Percentiles rank a stretch among this genome's conserved stretches.
Evolutionary conservation across 30 jellyfish, hydroid and myxozoan species (phyloP).

Genomic region (Haliclystus octoradiatus): DNA sequence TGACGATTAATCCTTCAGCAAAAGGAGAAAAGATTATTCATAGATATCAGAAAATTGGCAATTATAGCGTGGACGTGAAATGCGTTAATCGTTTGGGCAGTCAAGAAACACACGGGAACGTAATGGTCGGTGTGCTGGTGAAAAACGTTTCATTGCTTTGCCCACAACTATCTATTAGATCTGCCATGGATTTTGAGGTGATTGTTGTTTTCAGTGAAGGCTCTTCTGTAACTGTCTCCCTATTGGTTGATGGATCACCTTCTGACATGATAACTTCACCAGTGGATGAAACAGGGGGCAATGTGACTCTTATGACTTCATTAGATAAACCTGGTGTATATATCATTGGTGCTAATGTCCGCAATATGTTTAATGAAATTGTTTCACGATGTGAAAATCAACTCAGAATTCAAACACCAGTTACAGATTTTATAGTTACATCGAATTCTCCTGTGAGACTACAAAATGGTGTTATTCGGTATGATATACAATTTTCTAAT

Average conservation of each 20-base stretch:
- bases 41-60: conserved; percentile 31
- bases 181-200: conserved; percentile 24
- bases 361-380: conserved; percentile 23
- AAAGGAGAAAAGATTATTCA: conserved; percentile 16
- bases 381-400: conserved; percentile 20
- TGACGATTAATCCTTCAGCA: conserved; percentile 33
- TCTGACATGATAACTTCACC: background rate
- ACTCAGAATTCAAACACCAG: conserved; percentile 55
- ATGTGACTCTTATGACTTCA: conserved; percentile 5
- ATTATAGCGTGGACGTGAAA: conserved; percentile 26
- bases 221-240: conserved; percentile 31
- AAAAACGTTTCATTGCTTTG: conserved; percentile 38
- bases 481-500: conserved; percentile 33
- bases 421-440: conserved; percentile 22
- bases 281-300: background rate
- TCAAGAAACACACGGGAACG: conserved; percentile 5
- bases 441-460: conserved; percentile 67
- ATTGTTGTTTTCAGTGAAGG: conserved; percentile 32
- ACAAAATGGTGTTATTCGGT: conserved; percentile 47
- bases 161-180: conserved; percentile 39
- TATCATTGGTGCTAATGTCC: conserved; percentile 13
- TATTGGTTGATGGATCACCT: conserved; percentile 34
- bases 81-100: conserved; percentile 68
- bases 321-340: conserved; percentile 56
- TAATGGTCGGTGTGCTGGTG: conserved; percentile 64